Conservation (phyloP, 2,888 invertebrate species). For the Aphelenchoides bicaudatus region DNA sequence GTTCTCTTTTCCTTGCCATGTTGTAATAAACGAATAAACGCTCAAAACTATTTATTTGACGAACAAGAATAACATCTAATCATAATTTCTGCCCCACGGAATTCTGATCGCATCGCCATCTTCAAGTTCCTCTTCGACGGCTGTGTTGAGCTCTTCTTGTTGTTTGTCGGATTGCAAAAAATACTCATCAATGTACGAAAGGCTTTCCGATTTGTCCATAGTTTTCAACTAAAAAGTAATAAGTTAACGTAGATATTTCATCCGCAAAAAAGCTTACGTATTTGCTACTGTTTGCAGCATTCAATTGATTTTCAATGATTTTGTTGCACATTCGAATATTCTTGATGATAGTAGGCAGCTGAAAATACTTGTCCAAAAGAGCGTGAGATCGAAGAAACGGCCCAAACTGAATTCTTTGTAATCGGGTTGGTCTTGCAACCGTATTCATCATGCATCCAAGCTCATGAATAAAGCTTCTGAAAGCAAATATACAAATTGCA, state of each 20-base stretch:
- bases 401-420: constrained; percentile 79
- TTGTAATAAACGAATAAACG: constrained; percentile 15
- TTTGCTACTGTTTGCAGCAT: not conserved
- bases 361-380: constrained; percentile 79
- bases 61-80: not conserved
- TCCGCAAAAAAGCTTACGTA: not conserved
- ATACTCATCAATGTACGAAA: constrained; percentile 9
- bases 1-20: not conserved
- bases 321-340: constrained; percentile 46
- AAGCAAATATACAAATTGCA: constrained; percentile 27
- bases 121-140: constrained; percentile 26
- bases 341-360: constrained; percentile 68
- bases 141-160: constrained; percentile 12
- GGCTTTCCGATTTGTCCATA: constrained; percentile 7
- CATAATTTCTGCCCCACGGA: constrained; percentile 39
- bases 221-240: constrained; percentile 23
- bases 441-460: constrained; percentile 76
- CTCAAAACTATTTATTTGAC: not conserved
- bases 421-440: constrained; percentile 74
- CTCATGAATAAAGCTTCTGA: constrained; percentile 77
- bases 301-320: constrained; percentile 17
- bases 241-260: too few relatives aligned
- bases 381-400: constrained; percentile 75
- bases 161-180: constrained; percentile 10
- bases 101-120: constrained; percentile 29